Evolutionary conservation across 2,888 invertebrate genomes (phyloP), one percentile per base, ranked within the genome.

Genomic region (Xestoiulus laeticollis): DNA sequence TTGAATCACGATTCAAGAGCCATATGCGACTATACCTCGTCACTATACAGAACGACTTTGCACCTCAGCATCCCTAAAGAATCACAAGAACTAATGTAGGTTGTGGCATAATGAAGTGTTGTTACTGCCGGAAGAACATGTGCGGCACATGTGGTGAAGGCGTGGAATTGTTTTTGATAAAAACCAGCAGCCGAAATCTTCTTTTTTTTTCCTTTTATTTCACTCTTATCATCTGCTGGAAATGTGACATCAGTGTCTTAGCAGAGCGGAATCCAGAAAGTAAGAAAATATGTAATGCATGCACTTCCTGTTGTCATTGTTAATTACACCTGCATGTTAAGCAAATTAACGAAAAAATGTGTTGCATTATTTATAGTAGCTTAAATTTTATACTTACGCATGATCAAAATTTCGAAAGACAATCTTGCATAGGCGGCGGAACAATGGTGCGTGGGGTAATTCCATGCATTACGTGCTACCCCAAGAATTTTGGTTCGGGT

Each of bases 51-150:
- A 38, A 38, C 38, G 38, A 5, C 38, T 38, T 8, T 48, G 14
- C 14, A 48, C 48, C 14, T 3, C 48, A 48, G 48, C 48, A 48
- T 0, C 68, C 68, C 8, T 1, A 68, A 10, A 22, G 26, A 68
- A 68, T 22, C 8, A 68, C 59, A 19, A 26, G 68, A 12, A 68
- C 68, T 68, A 22, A 26, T 68, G 68, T 68, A 68, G 68, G 68
- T n/a, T 68, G 68, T n/a, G 68, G 68, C 26, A 8, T 26, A 68
- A 68, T 26, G n/a, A 68, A 68, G 68, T 68, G 68, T 68, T 68
- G 68, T 68, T 68, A 68, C 26, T 68, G 68, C 68, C 12, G 26
- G 1, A 68, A 68, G 26, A 26, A 3, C 68, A 68, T 68, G 26
- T 68, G 68, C 6, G 68, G 26, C 10, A 22, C 68, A 68, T 68